Conservation (phyloP, 2,888 invertebrate genomes). For the Drosophila testacea region DNA sequence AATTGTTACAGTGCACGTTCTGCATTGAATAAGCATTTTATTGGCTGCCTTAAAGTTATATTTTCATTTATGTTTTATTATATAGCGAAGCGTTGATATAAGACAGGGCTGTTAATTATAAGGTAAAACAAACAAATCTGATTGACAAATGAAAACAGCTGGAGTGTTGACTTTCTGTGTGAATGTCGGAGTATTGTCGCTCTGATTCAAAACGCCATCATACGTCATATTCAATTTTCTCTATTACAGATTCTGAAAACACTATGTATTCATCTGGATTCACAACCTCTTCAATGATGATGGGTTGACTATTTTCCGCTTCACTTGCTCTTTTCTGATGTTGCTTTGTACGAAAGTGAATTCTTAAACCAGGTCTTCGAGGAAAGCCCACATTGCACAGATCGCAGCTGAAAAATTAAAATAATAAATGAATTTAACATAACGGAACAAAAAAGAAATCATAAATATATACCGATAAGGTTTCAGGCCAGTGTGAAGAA, state of each 20-base stretch:
- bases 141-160: neutral
- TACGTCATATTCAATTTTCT: neutral
- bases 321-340: slow-evolving; percentile 54
- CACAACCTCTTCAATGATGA: slow-evolving; percentile 5
- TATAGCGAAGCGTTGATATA: neutral
- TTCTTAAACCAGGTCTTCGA: slow-evolving; percentile 43
- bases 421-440: neutral
- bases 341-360: slow-evolving; percentile 63
- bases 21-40: slow-evolving; percentile 48
- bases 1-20: slow-evolving; percentile 45
- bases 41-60: neutral
- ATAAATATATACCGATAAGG: slow-evolving; percentile 43
- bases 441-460: neutral
- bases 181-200: no score
- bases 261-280: slow-evolving; percentile 14
- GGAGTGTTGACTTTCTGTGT: no score
- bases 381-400: slow-evolving; percentile 52
- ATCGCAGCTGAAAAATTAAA: slow-evolving; percentile 44
- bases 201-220: neutral
- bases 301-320: slow-evolving; percentile 27
- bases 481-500: slow-evolving; percentile 50
- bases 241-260: slow-evolving; percentile 27
- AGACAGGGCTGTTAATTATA: slow-evolving; percentile 44
- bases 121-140: neutral
- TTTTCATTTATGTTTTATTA: neutral